These are phyloP conservation scores for Leptura quadrifasciata DNA, from an alignment of 2,888 invertebrate species.

Conservation along the genomic window DNA sequence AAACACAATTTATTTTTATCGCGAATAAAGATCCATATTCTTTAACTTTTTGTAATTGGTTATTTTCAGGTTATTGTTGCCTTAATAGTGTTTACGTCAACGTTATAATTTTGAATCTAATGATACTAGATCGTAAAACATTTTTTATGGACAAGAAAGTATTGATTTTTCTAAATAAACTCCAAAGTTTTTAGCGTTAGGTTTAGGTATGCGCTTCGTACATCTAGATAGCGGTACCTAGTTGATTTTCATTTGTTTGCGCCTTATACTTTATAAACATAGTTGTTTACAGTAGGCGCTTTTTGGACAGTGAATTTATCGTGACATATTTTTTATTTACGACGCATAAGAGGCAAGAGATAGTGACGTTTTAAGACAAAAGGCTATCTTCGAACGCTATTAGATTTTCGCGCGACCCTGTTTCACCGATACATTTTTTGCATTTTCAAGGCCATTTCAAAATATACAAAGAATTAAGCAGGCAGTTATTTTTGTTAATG, in stretches of 20 bases:
- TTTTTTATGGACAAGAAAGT: slow-evolving; percentile 32
- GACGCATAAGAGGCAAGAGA: neutral
- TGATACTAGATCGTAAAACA: neutral
- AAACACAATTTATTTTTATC: slow-evolving; percentile 29
- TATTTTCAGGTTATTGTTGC: slow-evolving; percentile 14
- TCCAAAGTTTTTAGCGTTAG: slow-evolving; percentile 15
- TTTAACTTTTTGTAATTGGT: slow-evolving; percentile 20
- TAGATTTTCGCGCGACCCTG: neutral
- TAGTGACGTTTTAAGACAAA: slow-evolving; percentile 5
- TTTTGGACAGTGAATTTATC: neutral
- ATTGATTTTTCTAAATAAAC: slow-evolving; percentile 40
- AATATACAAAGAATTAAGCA: slow-evolving; percentile 13
- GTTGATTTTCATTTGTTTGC: slow-evolving; percentile 5
- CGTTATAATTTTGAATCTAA: neutral
- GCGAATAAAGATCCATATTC: neutral
- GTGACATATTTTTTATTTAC: neutral
- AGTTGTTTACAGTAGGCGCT: neutral
- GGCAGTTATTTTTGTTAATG: slow-evolving; percentile 1
- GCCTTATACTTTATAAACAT: neutral
- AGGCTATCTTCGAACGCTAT: neutral
- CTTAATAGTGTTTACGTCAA: neutral
- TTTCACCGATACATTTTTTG: slow-evolving; percentile 12
- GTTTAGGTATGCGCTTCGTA: neutral
- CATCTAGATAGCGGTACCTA: slow-evolving; percentile 13
- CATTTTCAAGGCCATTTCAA: slow-evolving; percentile 9